Conservation (phyloP, 2,113 vertebrate genomes). For the Chloropsis cyanopogon region DNA sequence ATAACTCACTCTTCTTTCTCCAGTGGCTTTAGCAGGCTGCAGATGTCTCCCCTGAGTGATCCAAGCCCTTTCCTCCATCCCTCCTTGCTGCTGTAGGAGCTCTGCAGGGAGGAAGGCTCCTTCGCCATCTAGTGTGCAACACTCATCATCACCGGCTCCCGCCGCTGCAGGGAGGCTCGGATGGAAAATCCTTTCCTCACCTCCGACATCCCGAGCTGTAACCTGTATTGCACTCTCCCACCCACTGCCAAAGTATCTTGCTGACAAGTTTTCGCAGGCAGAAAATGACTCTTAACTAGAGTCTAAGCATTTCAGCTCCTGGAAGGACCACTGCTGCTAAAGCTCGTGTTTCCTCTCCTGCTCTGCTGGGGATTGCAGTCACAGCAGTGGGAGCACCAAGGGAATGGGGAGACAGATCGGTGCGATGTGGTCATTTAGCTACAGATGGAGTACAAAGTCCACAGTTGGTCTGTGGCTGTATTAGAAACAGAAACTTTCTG, state of each 20-base stretch:
- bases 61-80: background rate
- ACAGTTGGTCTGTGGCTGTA: background rate
- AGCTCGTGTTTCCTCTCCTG: background rate
- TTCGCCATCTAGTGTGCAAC: slow-evolving; percentile 64
- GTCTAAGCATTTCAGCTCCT: background rate
- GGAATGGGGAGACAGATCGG: background rate
- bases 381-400: background rate
- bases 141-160: background rate
- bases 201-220: background rate
- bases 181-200: background rate
- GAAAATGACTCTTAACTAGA: background rate
- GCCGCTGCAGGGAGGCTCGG: background rate
- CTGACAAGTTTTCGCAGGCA: background rate
- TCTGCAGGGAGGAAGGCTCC: slow-evolving; percentile 12
- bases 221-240: background rate
- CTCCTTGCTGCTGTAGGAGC: background rate
- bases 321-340: background rate
- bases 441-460: background rate
- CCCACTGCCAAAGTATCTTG: background rate
- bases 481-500: background rate
- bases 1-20: background rate
- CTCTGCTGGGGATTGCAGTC: background rate
- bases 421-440: background rate
- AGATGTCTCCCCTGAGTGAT: background rate
- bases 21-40: background rate